Percentiles rank a stretch among this genome's conserved stretches.
Evolutionary conservation across 2,797 vertebrate species (phyloP).

Genomic region (Allobates femoralis): DNA sequence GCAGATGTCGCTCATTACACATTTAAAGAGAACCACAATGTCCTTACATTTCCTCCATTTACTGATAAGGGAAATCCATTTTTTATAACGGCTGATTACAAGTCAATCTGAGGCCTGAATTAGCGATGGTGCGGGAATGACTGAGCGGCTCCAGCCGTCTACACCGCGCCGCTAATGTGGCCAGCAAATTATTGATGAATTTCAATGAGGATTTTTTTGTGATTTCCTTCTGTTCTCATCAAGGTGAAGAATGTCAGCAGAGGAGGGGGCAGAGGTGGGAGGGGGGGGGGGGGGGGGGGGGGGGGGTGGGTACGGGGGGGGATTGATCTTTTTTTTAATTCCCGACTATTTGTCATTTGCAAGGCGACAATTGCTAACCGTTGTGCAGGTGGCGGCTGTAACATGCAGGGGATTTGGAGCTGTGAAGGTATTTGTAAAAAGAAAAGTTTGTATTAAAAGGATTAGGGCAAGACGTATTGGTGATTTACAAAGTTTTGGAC

Average conservation of each 20-base stretch:
- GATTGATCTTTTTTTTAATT: not conserved
- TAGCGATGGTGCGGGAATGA: conserved; percentile 48
- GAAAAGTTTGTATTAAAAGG: not conserved
- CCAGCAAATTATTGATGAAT: conserved; percentile 63
- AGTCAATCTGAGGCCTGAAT: conserved; percentile 55
- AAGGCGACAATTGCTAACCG: not conserved
- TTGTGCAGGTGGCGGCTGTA: not conserved
- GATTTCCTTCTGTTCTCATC: conserved; percentile 55
- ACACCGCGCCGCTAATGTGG: conserved; percentile 47
- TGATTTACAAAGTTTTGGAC: not conserved
- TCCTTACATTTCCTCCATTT: conserved; percentile 51
- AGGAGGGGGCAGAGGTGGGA: not conserved
- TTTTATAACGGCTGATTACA: conserved; percentile 56
- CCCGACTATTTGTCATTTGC: conserved; percentile 35
- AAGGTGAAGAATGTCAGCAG: conserved; percentile 55
- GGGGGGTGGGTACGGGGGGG: no score
- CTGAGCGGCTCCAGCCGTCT: conserved; percentile 26
- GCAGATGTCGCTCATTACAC: conserved; percentile 47
- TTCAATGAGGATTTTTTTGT: conserved; percentile 59
- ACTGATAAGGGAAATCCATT: conserved; percentile 61
- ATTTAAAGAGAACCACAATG: conserved; percentile 43
- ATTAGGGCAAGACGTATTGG: not conserved
- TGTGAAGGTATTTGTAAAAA: conserved; percentile 14
- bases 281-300: not conserved
- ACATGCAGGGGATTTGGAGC: not conserved